Conservation (phyloP, 2,113 vertebrate species). For the Triplophysa dalaica region DNA sequence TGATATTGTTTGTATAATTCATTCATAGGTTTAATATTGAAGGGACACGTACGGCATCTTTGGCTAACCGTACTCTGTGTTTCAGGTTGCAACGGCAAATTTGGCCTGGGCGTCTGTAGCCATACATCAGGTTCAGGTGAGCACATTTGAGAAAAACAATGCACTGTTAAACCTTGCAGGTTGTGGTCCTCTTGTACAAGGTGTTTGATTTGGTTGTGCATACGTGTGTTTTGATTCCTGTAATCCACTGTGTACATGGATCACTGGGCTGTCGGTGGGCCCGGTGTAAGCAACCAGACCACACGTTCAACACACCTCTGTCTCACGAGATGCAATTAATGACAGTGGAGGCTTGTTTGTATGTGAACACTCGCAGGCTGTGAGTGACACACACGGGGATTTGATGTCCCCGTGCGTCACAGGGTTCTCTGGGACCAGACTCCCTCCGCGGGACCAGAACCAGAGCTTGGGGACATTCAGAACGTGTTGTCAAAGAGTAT, state of each 20-base stretch:
- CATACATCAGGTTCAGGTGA: slow-evolving; percentile 98
- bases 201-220: slow-evolving; percentile 67
- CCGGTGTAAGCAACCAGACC: slow-evolving; percentile 67
- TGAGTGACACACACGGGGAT: slow-evolving; percentile 62
- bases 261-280: slow-evolving; percentile 56
- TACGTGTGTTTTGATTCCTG: slow-evolving; percentile 56
- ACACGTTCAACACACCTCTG: slow-evolving; percentile 62
- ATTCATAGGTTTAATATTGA: no score
- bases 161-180: background rate
- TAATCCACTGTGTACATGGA: slow-evolving; percentile 71
- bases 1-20: background rate
- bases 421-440: slow-evolving; percentile 59
- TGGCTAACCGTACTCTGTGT: slow-evolving; percentile 22
- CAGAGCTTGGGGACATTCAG: background rate
- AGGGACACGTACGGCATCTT: no score
- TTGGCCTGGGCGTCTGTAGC: slow-evolving; percentile 96
- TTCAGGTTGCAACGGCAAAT: slow-evolving; percentile 94
- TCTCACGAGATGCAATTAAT: slow-evolving; percentile 71
- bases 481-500: no score
- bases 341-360: slow-evolving; percentile 64
- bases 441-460: background rate
- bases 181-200: slow-evolving; percentile 1
- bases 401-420: slow-evolving; percentile 59
- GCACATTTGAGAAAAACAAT: slow-evolving; percentile 28
- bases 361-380: slow-evolving; percentile 46